A percentile compares a stretch with the other conserved stretches of the same genome.
phyloP scores from a whole-genome alignment of 2,113 vertebrate genomes.

The Zosterops borbonicus region DNA sequence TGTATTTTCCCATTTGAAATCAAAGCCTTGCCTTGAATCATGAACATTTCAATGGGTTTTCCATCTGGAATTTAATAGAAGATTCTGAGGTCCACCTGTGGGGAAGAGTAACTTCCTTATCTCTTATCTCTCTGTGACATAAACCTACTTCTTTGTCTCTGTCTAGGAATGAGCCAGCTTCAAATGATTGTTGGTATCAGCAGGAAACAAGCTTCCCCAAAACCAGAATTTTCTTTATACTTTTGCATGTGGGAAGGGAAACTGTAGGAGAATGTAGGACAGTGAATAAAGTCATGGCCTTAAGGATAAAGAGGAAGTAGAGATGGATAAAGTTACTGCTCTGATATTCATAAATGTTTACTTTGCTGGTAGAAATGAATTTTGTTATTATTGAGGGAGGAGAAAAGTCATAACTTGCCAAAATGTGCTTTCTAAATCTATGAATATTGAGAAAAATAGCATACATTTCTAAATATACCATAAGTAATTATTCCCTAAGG shows the following conservation, averaged over 20 bases:
- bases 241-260: neutral
- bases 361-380: neutral
- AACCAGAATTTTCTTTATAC: accelerated
- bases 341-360: neutral
- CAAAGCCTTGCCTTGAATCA: neutral
- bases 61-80: neutral
- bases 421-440: neutral
- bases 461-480: neutral
- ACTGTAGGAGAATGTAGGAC: neutral
- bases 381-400: neutral
- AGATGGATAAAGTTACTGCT: neutral
- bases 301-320: neutral
- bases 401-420: neutral
- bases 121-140: neutral
- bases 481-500: neutral
- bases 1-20: neutral
- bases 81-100: neutral
- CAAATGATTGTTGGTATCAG: neutral
- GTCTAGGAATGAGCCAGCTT: neutral
- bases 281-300: neutral
- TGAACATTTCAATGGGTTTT: neutral
- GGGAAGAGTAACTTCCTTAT: neutral
- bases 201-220: neutral
- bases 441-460: neutral
- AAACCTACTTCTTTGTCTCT: neutral